A percentile compares a stretch with the other conserved stretches of the same genome.
Conservation (phyloP, 2,888 invertebrate genomes). For the Subacronicta megacephala region DNA sequence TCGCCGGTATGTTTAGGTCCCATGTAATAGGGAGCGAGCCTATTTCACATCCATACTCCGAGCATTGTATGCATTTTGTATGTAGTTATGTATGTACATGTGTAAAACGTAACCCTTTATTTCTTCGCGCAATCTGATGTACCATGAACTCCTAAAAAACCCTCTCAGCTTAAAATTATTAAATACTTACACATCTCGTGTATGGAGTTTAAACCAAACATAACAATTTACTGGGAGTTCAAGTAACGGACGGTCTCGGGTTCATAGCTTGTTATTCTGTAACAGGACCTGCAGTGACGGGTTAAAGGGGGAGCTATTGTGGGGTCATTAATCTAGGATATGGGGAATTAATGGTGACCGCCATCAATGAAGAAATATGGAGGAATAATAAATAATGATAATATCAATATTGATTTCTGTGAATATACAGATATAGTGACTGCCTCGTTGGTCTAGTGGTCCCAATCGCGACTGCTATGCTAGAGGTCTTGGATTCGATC, state of each 20-base stretch:
- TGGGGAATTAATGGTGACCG: conserved; percentile 17
- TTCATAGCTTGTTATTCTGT: conserved; percentile 58
- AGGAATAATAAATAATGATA: conserved; percentile 1
- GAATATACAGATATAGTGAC: too few species aligned
- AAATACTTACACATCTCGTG: neutral
- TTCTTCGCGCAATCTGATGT: too few species aligned
- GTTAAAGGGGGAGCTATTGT: conserved; percentile 32
- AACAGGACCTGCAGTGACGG: conserved; percentile 40
- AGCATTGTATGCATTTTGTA: too few species aligned
- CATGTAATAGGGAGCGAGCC: too few species aligned
- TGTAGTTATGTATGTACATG: too few species aligned
- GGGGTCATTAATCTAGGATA: conserved; percentile 33
- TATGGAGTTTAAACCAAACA: conserved; percentile 15
- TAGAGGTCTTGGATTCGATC: too few species aligned
- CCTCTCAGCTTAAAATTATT: neutral
- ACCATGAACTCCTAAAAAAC: too few species aligned
- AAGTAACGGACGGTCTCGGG: conserved; percentile 22
- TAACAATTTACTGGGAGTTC: conserved; percentile 22
- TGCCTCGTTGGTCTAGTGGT: too few species aligned
- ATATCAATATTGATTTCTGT: neutral
- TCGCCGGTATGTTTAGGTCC: too few species aligned
- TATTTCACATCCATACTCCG: too few species aligned
- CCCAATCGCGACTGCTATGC: too few species aligned
- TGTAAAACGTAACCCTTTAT: too few species aligned
- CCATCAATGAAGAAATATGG: conserved; percentile 3